phyloP scores from a whole-genome alignment of 1,140 invertebrate genomes.

The Batillaria attramentaria region DNA sequence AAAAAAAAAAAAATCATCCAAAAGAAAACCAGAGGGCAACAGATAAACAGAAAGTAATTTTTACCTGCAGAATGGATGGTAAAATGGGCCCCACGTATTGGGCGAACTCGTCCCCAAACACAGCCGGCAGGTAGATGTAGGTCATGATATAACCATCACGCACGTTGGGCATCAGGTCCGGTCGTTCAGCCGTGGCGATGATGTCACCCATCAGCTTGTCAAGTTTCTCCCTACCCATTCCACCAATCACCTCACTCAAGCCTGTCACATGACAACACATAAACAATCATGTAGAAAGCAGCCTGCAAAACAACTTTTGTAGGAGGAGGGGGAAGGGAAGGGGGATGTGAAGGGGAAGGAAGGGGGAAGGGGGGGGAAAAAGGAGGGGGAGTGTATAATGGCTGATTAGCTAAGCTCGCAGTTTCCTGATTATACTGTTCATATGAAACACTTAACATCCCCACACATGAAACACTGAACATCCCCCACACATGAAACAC shows the following conservation, averaged over 20 bases:
- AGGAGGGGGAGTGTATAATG: too few relatives aligned
- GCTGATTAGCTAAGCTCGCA: too few relatives aligned
- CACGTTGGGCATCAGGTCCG: constrained; percentile 95
- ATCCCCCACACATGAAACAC: too few relatives aligned
- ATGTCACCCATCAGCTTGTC: constrained; percentile 99
- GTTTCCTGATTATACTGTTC: too few relatives aligned
- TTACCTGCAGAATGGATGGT: constrained; percentile 93
- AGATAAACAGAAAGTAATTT: constrained; percentile 10
- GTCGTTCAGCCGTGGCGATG: constrained; percentile 90
- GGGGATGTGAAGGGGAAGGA: too few relatives aligned
- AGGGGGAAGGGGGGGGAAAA: too few relatives aligned
- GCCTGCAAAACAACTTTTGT: too few relatives aligned
- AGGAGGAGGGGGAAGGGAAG: too few relatives aligned
- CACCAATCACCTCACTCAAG: constrained; percentile 88
- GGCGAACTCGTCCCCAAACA: constrained; percentile 95
- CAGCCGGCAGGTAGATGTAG: constrained; percentile 99
- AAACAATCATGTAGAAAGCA: too few relatives aligned
- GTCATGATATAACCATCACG: constrained; percentile 99
- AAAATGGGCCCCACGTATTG: constrained; percentile 98
- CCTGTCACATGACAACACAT: constrained; percentile 66
- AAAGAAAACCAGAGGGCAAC: not conserved
- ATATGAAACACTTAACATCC: too few relatives aligned
- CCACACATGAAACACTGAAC: too few relatives aligned
- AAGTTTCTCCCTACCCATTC: constrained; percentile 94
- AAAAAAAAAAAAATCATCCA: not conserved